A percentile compares a stretch with the other conserved stretches of the same genome.
phyloP scores from a whole-genome alignment of 2,113 vertebrate genomes.

The Bufo bufo region DNA sequence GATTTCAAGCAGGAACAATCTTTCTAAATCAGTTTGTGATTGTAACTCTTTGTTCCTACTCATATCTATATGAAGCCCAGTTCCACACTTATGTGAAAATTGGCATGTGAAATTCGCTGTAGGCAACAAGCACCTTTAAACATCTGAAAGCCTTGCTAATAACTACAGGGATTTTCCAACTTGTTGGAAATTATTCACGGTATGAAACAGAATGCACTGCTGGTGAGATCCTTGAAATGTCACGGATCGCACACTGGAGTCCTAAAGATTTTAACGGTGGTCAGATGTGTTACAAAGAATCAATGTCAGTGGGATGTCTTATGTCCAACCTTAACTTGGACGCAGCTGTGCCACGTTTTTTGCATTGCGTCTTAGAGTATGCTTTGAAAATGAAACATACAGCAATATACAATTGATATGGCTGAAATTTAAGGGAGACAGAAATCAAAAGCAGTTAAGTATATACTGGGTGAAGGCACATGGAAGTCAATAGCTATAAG shows the following conservation, averaged over 20 bases:
- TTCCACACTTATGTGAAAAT: neutral
- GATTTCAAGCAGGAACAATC: neutral
- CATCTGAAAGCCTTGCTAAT: neutral
- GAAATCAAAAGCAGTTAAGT: neutral
- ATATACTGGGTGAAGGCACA: neutral
- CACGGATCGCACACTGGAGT: neutral
- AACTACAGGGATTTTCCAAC: slow-evolving; percentile 2
- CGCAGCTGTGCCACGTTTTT: neutral
- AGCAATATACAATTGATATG: neutral
- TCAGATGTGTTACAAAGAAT: neutral
- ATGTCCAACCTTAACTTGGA: neutral
- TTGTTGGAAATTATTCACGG: neutral
- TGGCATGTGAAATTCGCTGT: neutral
- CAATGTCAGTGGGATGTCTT: neutral
- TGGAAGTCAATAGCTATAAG: slow-evolving; percentile 5
- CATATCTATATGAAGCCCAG: too few species aligned
- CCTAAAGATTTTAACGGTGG: neutral
- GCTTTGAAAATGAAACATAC: neutral
- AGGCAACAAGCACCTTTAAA: neutral
- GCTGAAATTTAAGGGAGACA: neutral
- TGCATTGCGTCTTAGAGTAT: neutral
- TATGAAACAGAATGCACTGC: neutral
- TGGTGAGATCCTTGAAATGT: neutral
- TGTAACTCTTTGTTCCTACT: too few species aligned
- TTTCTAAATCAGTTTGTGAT: too few species aligned